Evolutionary conservation across 2,113 vertebrate species (phyloP).

Genomic region (Aythya baeri): DNA sequence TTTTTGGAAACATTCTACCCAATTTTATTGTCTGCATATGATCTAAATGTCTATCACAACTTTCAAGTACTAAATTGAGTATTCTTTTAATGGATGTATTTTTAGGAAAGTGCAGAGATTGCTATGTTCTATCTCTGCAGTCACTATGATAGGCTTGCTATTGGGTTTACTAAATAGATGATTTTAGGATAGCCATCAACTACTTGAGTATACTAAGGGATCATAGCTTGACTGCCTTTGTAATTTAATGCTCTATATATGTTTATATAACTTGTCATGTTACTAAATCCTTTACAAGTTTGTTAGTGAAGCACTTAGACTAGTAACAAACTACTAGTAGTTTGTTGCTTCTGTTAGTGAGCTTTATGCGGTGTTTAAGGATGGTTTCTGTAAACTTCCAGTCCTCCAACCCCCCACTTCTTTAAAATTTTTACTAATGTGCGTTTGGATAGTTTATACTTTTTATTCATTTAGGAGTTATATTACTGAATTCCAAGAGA

Average conservation of each 20-base stretch:
- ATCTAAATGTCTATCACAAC: not conserved
- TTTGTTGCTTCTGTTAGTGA: not conserved
- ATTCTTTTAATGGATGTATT: too few species aligned
- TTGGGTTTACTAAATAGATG: not conserved
- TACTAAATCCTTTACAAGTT: not conserved
- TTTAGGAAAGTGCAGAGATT: not conserved
- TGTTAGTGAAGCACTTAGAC: not conserved
- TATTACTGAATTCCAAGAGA: not conserved
- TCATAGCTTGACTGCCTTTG: not conserved
- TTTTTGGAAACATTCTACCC: not conserved
- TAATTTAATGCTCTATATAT: not conserved
- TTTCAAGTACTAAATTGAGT: not conserved
- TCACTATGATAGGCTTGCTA: not conserved
- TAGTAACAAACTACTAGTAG: not conserved
- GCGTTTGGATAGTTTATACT: not conserved
- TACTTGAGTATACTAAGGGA: not conserved
- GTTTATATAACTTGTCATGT: not conserved
- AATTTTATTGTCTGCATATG: not conserved
- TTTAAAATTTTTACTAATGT: not conserved
- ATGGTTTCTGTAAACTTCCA: not conserved
- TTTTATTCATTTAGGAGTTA: not conserved
- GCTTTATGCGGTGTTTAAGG: not conserved
- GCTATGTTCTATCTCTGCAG: not conserved
- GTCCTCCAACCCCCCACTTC: fast-evolving
- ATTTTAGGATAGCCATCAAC: not conserved